A percentile compares a stretch with the other conserved stretches of the same genome.
These are phyloP conservation scores for Bathynomus jamesi DNA, from an alignment of 1,140 invertebrate species.

Conservation along the genomic window DNA sequence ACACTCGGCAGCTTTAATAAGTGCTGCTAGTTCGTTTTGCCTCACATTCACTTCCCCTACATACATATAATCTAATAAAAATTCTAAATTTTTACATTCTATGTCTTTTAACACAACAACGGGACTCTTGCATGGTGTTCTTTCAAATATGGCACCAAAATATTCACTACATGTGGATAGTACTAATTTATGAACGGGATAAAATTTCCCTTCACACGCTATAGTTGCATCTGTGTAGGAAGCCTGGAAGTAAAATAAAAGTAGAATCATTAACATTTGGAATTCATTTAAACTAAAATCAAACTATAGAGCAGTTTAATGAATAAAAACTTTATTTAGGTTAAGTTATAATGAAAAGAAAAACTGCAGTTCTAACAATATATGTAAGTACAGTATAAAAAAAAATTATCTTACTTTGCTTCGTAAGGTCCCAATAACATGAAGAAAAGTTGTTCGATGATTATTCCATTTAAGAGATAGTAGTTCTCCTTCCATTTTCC, in stretches of 20 bases:
- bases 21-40: neutral
- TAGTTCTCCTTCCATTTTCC: neutral
- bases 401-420: neutral
- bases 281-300: neutral
- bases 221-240: neutral
- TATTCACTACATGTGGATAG: neutral
- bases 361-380: neutral
- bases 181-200: neutral
- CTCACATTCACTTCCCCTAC: neutral
- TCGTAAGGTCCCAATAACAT: neutral
- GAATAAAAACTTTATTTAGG: too few relatives aligned
- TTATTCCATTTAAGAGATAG: neutral
- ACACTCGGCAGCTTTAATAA: neutral
- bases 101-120: neutral
- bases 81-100: constrained; percentile 1
- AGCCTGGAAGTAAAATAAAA: neutral
- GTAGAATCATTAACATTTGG: neutral
- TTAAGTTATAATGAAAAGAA: too few relatives aligned
- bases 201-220: neutral
- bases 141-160: neutral
- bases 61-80: neutral
- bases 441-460: neutral
- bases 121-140: neutral
- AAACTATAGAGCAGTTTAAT: neutral
- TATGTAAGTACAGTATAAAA: neutral